A percentile compares a stretch with the other conserved stretches of the same genome.
Evolutionary conservation across 2,888 invertebrate species (phyloP).

Genomic region (Ennomos quercinarius): DNA sequence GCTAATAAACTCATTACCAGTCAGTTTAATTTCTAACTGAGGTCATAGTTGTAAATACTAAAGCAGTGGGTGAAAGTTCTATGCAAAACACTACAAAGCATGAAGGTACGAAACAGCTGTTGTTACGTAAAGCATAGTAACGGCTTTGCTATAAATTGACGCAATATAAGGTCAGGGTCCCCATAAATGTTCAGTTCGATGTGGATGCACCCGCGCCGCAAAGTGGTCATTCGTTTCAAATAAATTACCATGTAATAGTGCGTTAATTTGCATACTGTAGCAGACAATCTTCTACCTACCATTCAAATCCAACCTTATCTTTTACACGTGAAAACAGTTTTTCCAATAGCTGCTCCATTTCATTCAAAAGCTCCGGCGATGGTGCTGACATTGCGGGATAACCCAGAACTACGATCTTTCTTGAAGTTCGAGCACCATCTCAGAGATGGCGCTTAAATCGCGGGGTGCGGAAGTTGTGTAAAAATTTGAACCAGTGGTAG

Average conservation of each 20-base stretch:
- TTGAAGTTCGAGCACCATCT: conserved; percentile 68
- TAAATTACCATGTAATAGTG: conserved; percentile 85
- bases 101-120: conserved; percentile 77
- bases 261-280: conserved; percentile 84
- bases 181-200: conserved; percentile 79
- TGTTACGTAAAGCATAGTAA: conserved; percentile 77
- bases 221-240: conserved; percentile 86
- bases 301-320: conserved; percentile 61
- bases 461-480: conserved; percentile 49
- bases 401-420: conserved; percentile 69
- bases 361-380: conserved; percentile 76
- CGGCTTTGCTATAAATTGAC: conserved; percentile 82
- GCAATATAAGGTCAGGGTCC: conserved; percentile 84
- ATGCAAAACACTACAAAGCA: conserved; percentile 64
- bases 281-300: conserved; percentile 49
- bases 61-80: conserved; percentile 69
- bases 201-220: conserved; percentile 81
- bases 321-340: conserved; percentile 46
- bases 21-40: conserved; percentile 47
- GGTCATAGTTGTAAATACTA: conserved; percentile 40
- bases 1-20: conserved; percentile 45
- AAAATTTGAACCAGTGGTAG: conserved; percentile 17
- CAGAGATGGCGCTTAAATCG: conserved; percentile 71
- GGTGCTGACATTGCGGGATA: conserved; percentile 64
- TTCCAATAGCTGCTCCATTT: conserved; percentile 50